Conservation (phyloP, 2,888 invertebrate genomes). For the Cyrtodaria siliqua region DNA sequence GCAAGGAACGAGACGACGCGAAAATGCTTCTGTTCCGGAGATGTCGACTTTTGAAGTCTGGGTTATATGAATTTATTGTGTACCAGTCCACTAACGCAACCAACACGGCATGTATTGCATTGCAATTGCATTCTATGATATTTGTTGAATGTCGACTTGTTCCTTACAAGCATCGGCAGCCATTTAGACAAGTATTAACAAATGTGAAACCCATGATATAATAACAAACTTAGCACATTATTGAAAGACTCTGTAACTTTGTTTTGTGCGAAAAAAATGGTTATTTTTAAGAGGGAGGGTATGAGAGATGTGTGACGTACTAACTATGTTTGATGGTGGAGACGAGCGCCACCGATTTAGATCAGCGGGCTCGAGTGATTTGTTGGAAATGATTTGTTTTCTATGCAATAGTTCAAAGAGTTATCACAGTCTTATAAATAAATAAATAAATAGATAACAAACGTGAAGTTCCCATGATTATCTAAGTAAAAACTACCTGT, state of each 20-base stretch:
- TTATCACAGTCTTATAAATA: conserved; percentile 70
- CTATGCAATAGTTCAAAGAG: conserved; percentile 62
- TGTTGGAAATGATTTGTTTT: conserved; percentile 60
- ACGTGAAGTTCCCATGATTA: conserved; percentile 63
- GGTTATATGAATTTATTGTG: too few species aligned
- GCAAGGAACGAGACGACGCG: neutral
- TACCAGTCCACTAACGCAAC: too few species aligned
- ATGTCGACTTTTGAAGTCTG: too few species aligned
- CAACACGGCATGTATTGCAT: too few species aligned
- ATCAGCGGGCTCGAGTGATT: conserved; percentile 33
- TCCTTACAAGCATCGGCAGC: conserved; percentile 16
- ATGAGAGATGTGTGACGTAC: conserved; percentile 56
- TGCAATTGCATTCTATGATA: too few species aligned
- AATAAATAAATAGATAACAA: conserved; percentile 71
- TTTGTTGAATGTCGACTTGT: neutral
- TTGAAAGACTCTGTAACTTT: conserved; percentile 65
- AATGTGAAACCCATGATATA: conserved; percentile 54
- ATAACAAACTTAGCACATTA: conserved; percentile 64
- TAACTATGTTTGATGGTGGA: conserved; percentile 59
- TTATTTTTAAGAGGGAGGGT: conserved; percentile 47
- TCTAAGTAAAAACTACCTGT: conserved; percentile 65
- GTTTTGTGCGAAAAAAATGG: conserved; percentile 58
- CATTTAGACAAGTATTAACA: conserved; percentile 51
- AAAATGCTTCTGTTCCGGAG: too few species aligned
- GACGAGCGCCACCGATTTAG: neutral